Percentiles rank a stretch among this genome's conserved stretches.
These are phyloP conservation scores for Calidris pugnax DNA, from an alignment of 2,113 vertebrate species.

Conservation along the genomic window DNA sequence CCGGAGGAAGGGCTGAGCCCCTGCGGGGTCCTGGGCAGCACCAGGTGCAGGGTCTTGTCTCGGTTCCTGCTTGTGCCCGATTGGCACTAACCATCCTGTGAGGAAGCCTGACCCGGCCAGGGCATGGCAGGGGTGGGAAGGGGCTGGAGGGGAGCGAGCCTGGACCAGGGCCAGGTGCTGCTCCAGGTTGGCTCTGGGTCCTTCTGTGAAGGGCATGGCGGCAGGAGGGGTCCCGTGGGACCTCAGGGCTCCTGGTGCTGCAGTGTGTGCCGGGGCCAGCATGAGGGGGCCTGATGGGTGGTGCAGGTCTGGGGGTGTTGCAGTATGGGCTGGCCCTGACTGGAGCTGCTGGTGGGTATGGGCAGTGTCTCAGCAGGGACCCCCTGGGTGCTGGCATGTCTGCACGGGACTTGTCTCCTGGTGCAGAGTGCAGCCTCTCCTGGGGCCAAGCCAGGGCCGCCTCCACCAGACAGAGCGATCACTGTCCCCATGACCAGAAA, in stretches of 20 bases:
- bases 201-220: background rate
- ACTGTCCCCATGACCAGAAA: background rate
- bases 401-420: too few relatives aligned
- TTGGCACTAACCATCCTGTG: rapidly evolving
- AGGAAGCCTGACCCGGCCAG: background rate
- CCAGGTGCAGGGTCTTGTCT: background rate
- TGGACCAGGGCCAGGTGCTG: background rate
- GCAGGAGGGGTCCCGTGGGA: rapidly evolving
- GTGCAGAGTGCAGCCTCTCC: background rate
- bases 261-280: too few relatives aligned
- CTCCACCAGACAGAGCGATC: background rate
- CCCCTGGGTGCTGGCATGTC: rapidly evolving
- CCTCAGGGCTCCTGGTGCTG: rapidly evolving
- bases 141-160: background rate
- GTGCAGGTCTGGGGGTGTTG: background rate
- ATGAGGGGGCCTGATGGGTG: rapidly evolving
- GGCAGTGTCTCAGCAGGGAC: background rate
- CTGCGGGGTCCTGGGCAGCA: background rate
- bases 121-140: background rate
- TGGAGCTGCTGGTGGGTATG: background rate
- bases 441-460: background rate
- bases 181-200: background rate
- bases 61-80: rapidly evolving
- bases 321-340: background rate
- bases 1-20: background rate